These are phyloP conservation scores for Microcaecilia unicolor DNA, from an alignment of 2,797 vertebrate species.

Conservation along the genomic window DNA sequence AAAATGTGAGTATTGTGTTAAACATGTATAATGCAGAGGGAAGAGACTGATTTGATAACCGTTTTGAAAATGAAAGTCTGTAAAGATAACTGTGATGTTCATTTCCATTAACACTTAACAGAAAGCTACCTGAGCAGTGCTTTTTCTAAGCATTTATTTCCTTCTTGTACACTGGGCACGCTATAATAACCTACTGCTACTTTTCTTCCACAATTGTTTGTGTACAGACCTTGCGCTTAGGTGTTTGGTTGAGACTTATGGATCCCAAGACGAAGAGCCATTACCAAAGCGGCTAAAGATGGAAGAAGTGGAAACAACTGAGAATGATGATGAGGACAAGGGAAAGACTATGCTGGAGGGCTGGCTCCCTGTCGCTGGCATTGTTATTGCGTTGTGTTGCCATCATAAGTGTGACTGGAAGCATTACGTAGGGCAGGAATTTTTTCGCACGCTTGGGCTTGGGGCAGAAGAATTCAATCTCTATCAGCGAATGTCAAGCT, in stretches of 20 bases:
- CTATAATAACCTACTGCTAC: too few species aligned
- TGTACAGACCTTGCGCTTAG: conserved; percentile 83
- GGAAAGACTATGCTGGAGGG: not conserved
- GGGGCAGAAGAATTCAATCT: conserved; percentile 72
- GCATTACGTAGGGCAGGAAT: conserved; percentile 84
- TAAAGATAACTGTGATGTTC: too few species aligned
- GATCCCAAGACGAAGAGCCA: conserved; percentile 40
- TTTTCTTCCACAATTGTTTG: too few species aligned
- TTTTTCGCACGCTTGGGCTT: conserved; percentile 74
- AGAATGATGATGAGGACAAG: too few species aligned
- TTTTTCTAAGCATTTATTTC: too few species aligned
- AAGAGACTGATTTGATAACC: too few species aligned
- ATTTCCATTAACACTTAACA: too few species aligned
- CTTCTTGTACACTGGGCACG: too few species aligned
- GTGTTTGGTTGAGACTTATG: conserved; percentile 69
- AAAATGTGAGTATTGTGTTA: too few species aligned
- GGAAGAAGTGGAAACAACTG: conserved; percentile 18
- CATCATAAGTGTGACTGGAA: conserved; percentile 93
- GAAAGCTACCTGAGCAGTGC: too few species aligned
- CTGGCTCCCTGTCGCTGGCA: conserved; percentile 55
- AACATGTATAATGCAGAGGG: too few species aligned
- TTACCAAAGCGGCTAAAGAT: conserved; percentile 57
- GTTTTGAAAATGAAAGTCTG: too few species aligned
- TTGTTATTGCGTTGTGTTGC: conserved; percentile 86
- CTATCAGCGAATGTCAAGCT: conserved; percentile 91